These are phyloP conservation scores for Penaeus japonicus DNA, from an alignment of 1,140 invertebrate genomes.

Conservation along the genomic window DNA sequence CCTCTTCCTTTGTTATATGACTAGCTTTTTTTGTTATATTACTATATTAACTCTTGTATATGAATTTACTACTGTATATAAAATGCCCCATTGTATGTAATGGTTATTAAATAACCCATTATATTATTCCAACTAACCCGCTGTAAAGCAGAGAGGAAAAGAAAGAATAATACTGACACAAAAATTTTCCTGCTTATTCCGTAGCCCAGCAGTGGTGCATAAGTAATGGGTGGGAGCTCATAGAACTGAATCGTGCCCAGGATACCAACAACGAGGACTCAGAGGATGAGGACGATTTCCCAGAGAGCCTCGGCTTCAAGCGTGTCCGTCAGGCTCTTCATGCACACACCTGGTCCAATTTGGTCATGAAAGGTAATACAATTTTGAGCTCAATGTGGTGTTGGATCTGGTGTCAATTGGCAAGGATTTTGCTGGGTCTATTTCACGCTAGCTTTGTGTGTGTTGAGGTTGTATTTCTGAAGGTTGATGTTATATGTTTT, in stretches of 20 bases:
- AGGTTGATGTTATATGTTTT: too few species aligned
- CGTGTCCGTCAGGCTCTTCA: slow-evolving; percentile 79
- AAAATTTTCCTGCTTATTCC: neutral
- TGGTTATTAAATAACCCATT: too few species aligned
- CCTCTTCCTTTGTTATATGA: too few species aligned
- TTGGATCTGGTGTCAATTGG: slow-evolving; percentile 13
- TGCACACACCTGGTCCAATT: slow-evolving; percentile 80
- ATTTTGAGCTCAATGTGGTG: neutral
- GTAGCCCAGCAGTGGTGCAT: slow-evolving; percentile 73
- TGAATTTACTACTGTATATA: too few species aligned
- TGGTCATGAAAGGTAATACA: slow-evolving; percentile 73
- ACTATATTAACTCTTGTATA: too few species aligned
- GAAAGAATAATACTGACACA: neutral
- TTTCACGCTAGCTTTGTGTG: too few species aligned
- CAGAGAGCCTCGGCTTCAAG: slow-evolving; percentile 74
- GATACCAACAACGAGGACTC: slow-evolving; percentile 60
- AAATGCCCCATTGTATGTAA: too few species aligned
- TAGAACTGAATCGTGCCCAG: slow-evolving; percentile 72
- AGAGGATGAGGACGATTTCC: slow-evolving; percentile 71
- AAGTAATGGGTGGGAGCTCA: slow-evolving; percentile 75
- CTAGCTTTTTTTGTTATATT: too few species aligned
- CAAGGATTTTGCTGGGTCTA: too few species aligned
- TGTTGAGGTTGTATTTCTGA: too few species aligned
- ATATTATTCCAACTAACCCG: neutral
- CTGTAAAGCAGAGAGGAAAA: neutral